These are phyloP conservation scores for Erythrolamprus reginae DNA, from an alignment of 2,113 vertebrate species.

Conservation along the genomic window DNA sequence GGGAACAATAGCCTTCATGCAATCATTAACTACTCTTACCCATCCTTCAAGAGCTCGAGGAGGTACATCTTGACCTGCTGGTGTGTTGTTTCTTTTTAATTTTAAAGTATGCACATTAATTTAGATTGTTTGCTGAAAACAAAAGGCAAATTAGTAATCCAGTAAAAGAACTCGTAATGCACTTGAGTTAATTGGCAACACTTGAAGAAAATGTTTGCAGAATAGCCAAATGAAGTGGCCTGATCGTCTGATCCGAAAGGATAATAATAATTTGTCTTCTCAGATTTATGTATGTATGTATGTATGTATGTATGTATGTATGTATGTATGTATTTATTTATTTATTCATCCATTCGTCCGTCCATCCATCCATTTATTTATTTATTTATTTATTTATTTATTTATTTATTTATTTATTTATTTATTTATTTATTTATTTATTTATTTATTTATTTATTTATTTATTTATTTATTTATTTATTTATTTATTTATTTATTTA, in stretches of 20 bases:
- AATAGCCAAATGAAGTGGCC: background rate
- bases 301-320: no score
- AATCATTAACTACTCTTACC: background rate
- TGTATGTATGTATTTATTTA: no score
- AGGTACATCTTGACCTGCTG: background rate
- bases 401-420: no score
- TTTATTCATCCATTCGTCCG: no score
- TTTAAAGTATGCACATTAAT: background rate
- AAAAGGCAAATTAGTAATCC: background rate
- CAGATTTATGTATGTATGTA: no score
- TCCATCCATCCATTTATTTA: no score
- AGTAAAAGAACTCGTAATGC: background rate
- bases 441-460: no score
- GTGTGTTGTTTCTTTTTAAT: no score
- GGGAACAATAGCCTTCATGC: background rate
- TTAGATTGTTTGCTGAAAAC: background rate
- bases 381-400: no score
- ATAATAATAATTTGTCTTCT: background rate
- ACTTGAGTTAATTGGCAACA: background rate
- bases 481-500: no score
- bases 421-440: no score
- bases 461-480: no score
- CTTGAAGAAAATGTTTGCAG: background rate
- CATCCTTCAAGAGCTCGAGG: background rate
- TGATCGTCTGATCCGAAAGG: background rate